Conservation (phyloP, 2,888 invertebrate species). For the Eucera pruinosa region DNA sequence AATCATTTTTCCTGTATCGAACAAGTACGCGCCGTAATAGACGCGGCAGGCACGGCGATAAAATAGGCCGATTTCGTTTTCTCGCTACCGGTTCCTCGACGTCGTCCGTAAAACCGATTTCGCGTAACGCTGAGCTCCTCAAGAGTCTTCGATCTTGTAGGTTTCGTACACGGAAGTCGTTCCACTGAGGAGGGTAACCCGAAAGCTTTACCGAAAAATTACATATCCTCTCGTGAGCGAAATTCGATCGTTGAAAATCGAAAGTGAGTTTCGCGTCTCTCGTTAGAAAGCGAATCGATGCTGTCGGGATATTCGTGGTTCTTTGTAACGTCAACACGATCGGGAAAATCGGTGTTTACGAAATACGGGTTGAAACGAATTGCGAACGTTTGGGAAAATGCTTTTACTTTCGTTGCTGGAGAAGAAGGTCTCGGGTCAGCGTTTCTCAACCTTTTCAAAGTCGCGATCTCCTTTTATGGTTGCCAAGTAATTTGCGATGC, state of each 20-base stretch:
- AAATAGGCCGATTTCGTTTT: not conserved
- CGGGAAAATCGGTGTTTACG: not conserved
- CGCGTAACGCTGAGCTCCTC: not conserved
- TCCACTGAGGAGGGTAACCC: no score
- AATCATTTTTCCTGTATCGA: not conserved
- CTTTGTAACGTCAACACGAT: not conserved
- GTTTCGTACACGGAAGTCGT: not conserved
- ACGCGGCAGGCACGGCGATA: not conserved
- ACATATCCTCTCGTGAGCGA: not conserved
- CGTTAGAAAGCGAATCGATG: conserved; percentile 51
- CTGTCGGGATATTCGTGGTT: conserved; percentile 22
- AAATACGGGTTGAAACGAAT: not conserved
- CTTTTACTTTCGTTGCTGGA: not conserved
- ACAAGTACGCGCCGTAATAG: not conserved
- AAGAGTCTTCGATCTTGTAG: not conserved
- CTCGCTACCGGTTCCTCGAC: not conserved
- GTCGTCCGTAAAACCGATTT: not conserved
- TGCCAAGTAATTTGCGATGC: no score
- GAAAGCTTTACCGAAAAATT: conserved; percentile 9
- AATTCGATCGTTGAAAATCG: conserved; percentile 44
- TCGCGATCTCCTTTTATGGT: no score
- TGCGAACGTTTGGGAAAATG: not conserved
- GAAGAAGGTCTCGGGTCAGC: no score
- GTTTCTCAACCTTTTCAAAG: no score
- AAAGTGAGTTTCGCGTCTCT: conserved; percentile 52